Base-by-base conservation (phyloP, 2,797 vertebrate genomes). In the Alectoris magna region DNA sequence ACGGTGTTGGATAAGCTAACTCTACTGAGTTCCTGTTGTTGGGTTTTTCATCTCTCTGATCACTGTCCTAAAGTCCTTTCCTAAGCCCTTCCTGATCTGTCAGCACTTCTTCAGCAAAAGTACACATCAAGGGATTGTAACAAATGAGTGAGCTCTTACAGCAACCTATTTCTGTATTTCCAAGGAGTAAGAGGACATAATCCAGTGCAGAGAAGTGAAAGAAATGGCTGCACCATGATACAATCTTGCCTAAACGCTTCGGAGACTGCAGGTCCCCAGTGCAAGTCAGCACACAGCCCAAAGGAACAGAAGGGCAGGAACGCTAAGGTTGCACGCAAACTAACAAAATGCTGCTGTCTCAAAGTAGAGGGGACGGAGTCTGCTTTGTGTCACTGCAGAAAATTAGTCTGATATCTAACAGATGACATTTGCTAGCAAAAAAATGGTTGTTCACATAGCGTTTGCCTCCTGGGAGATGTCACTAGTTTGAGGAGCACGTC, bases 401-500 rank as follows among this genome's bases (percentile, higher is more conserved):
- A 95, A 93, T 68, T 38, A 84, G 76, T 51, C 73, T 95, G 87
- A 70, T 91, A 93, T 81, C 95, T 89, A 92, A 69, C 87, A 95
- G 92, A 94, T 78, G 70, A 91, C 70, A 38, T 70, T 78, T 48
- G 48, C 49, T 87, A 89, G 77, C 44, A 88, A 51, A 83, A 83
- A 53, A 89, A 72, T 0, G 4, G 78, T 46, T 56, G 84, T 44
- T 85, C 79, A 11, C 79, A 5, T 87, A 43, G 79, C 17, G 23
- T 27, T 74, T 68, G 31, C 66, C 83, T 86, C 60, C 46, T 69
- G 80, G 87, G 88, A 93, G 76, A 18, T 4, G 5, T 87, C 75
- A 39, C 60, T 60, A 14, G 23, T 44, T 44, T 22, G 59, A 83
- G 26, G 14, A 53, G 23, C 17, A 43, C 17, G 12, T 5, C 1